Percentiles rank a stretch among this genome's conserved stretches.
Evolutionary conservation across 2,113 vertebrate genomes (phyloP).

Genomic region (Gymnobelideus leadbeateri): DNA sequence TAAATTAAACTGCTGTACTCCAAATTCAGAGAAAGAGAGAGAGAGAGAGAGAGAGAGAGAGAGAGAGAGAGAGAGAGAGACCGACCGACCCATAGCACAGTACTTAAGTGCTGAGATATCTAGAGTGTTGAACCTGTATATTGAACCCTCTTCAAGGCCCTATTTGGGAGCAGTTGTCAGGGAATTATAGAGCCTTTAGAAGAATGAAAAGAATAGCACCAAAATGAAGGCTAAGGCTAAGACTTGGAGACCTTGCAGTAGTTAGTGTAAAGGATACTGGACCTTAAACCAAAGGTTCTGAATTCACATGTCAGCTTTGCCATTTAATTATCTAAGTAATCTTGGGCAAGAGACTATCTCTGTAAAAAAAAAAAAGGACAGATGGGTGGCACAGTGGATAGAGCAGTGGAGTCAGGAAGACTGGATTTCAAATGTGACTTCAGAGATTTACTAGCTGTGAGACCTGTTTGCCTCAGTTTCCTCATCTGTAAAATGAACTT

Average conservation of each 20-base stretch:
- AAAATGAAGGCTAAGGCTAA: not conserved
- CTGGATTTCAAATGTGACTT: not conserved
- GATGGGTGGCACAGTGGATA: not conserved
- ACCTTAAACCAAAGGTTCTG: conserved; percentile 3
- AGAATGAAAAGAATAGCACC: not conserved
- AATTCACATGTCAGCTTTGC: not conserved
- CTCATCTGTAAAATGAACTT: not conserved
- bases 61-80: too few relatives aligned
- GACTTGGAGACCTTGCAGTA: not conserved
- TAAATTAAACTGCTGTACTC: not conserved
- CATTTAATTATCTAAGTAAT: not conserved
- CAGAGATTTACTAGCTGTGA: not conserved
- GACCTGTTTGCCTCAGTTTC: not conserved
- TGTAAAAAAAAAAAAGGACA: not conserved
- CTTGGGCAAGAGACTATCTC: not conserved
- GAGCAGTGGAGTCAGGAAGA: not conserved
- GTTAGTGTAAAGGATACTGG: not conserved
- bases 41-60: too few relatives aligned
- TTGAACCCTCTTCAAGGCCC: not conserved
- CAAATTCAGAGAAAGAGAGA: not conserved
- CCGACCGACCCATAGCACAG: not conserved
- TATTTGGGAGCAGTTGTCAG: not conserved
- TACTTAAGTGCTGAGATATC: not conserved
- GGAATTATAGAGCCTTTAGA: not conserved
- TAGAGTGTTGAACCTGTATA: not conserved